These are phyloP conservation scores for Sesamia inferens DNA, from an alignment of 2,888 invertebrate species.

Conservation along the genomic window DNA sequence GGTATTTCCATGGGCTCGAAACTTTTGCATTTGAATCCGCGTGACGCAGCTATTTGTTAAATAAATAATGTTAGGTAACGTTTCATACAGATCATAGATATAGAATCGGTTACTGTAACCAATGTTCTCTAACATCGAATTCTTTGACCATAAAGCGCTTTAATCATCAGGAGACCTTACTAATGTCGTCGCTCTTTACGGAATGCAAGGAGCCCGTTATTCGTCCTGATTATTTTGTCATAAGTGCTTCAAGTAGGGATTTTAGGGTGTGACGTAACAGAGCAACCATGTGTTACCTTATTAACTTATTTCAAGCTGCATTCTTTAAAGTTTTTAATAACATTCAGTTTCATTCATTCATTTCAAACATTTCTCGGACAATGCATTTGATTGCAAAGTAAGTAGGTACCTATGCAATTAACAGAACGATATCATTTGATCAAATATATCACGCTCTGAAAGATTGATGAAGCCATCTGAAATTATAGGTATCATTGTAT, in stretches of 20 bases:
- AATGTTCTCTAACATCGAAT: neutral
- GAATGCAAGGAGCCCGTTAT: conserved; percentile 59
- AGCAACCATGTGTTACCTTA: conserved; percentile 18
- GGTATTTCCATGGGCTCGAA: too few relatives aligned
- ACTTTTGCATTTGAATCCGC: too few relatives aligned
- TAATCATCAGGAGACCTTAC: conserved; percentile 22
- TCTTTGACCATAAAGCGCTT: conserved; percentile 1
- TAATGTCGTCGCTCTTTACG: conserved; percentile 38
- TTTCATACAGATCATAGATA: neutral
- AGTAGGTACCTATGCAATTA: too few relatives aligned
- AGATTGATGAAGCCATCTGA: conserved; percentile 37
- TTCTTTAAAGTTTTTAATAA: conserved; percentile 18
- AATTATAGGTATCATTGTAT: conserved; percentile 29
- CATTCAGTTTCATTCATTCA: neutral
- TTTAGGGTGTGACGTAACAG: conserved; percentile 48
- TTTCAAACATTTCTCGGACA: neutral
- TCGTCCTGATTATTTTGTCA: conserved; percentile 58
- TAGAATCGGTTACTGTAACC: neutral
- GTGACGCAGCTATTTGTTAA: too few relatives aligned
- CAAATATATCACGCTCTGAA: conserved; percentile 34
- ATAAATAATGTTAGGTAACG: too few relatives aligned
- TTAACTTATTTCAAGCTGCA: conserved; percentile 12
- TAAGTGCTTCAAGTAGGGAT: conserved; percentile 32
- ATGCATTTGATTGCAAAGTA: neutral
- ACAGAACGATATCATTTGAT: conserved; percentile 23